Evolutionary conservation across 2,888 invertebrate species (phyloP).

Genomic region (Rhimphoctona megacephalus): DNA sequence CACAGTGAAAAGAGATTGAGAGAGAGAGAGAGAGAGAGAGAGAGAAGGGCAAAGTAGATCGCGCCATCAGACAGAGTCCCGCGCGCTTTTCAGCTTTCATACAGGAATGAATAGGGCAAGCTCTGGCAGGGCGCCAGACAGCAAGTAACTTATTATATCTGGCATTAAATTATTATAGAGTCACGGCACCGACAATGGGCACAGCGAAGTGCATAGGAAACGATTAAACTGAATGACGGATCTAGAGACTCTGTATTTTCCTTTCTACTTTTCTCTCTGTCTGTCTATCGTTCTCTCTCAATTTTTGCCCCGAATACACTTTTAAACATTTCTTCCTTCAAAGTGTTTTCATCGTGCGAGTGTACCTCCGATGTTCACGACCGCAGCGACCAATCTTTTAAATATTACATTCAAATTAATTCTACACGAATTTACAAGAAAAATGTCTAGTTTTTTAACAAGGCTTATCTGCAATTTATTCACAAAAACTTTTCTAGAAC

Average conservation of each 20-base stretch:
- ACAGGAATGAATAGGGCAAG: constrained; percentile 82
- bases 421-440: background rate
- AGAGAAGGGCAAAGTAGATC: constrained; percentile 31
- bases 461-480: background rate
- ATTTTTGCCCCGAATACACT: constrained; percentile 13
- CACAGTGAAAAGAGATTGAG: constrained; percentile 25
- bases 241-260: constrained; percentile 71
- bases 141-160: constrained; percentile 85
- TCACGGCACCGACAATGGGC: constrained; percentile 81
- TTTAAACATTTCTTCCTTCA: background rate
- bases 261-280: constrained; percentile 32
- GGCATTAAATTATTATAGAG: constrained; percentile 85
- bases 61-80: constrained; percentile 59
- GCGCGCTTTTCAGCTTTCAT: constrained; percentile 82
- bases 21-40: constrained; percentile 27
- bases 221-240: constrained; percentile 84
- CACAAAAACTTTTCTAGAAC: background rate
- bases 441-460: background rate
- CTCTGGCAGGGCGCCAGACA: constrained; percentile 83
- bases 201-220: constrained; percentile 84
- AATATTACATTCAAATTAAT: background rate
- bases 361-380: background rate
- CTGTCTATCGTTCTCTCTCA: constrained; percentile 26
- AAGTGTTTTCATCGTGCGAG: constrained; percentile 8
- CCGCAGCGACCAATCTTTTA: background rate